Conservation (phyloP, 2,888 invertebrate species). For the Lacanobia wlatinum region DNA sequence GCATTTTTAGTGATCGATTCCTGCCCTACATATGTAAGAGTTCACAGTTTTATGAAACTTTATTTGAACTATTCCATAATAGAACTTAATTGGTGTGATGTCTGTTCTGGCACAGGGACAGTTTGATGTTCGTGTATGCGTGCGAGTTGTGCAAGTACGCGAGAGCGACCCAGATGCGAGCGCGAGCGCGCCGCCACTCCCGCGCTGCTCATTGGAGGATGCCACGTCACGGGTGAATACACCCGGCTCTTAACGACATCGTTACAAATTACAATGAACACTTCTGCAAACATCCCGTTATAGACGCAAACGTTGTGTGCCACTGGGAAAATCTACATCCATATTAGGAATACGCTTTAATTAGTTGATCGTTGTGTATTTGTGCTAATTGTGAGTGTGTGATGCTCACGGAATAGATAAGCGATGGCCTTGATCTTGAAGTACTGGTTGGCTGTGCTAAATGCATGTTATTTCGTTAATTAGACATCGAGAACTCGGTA, state of each 20-base stretch:
- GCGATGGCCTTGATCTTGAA: slow-evolving; percentile 15
- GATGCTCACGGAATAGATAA: slow-evolving; percentile 7
- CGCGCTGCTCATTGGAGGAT: slow-evolving; percentile 38
- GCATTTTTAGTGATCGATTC: background rate
- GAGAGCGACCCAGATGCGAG: slow-evolving; percentile 40
- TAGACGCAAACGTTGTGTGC: slow-evolving; percentile 1
- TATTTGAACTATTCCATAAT: background rate
- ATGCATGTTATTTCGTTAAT: slow-evolving; percentile 1
- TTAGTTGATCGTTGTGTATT: background rate
- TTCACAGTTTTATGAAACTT: background rate
- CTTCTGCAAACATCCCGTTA: slow-evolving; percentile 22
- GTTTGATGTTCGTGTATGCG: background rate
- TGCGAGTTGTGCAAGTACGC: slow-evolving; percentile 42
- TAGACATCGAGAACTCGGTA: background rate
- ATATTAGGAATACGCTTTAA: background rate
- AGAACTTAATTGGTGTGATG: background rate
- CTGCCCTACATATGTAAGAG: background rate
- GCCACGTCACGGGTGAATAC: slow-evolving; percentile 48
- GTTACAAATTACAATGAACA: slow-evolving; percentile 22
- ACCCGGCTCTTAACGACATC: slow-evolving; percentile 27
- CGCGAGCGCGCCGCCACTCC: slow-evolving; percentile 35
- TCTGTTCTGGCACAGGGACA: slow-evolving; percentile 1
- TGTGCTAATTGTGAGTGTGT: background rate
- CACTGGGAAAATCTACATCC: background rate
- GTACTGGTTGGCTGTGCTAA: background rate